These are phyloP conservation scores for Mamestra brassicae DNA, from an alignment of 2,888 invertebrate species.

Conservation along the genomic window DNA sequence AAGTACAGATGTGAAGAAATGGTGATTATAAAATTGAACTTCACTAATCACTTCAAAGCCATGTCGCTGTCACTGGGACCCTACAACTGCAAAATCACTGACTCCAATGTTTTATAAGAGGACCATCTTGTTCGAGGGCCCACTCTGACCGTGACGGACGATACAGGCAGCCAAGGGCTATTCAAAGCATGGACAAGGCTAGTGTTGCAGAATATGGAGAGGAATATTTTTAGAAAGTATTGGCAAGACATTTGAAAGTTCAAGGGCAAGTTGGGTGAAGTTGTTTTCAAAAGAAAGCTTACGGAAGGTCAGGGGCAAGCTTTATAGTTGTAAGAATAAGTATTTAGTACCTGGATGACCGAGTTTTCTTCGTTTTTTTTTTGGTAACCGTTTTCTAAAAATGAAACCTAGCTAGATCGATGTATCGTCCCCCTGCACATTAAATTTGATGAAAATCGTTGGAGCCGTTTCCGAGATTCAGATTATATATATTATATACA, in stretches of 20 bases:
- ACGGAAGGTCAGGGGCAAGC: not conserved
- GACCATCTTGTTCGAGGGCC: conserved; percentile 46
- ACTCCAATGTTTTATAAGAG: conserved; percentile 55
- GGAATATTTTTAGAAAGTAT: conserved; percentile 13
- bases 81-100: conserved; percentile 53
- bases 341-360: too few species aligned
- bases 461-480: too few species aligned
- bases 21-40: too few species aligned
- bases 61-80: conserved; percentile 42
- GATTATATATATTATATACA: too few species aligned
- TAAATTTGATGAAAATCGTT: too few species aligned
- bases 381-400: too few species aligned
- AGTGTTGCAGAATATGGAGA: conserved; percentile 27
- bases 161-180: conserved; percentile 38
- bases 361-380: too few species aligned
- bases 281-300: conserved; percentile 15
- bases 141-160: conserved; percentile 33
- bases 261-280: not conserved
- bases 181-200: conserved; percentile 34
- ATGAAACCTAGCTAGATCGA: too few species aligned
- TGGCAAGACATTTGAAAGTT: not conserved
- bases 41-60: not conserved
- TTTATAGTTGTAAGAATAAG: not conserved
- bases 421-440: too few species aligned
- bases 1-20: not conserved